Percentiles rank a stretch among this genome's conserved stretches.
Conservation (phyloP, 1,140 invertebrate genomes). For the Glomeris maerens region DNA sequence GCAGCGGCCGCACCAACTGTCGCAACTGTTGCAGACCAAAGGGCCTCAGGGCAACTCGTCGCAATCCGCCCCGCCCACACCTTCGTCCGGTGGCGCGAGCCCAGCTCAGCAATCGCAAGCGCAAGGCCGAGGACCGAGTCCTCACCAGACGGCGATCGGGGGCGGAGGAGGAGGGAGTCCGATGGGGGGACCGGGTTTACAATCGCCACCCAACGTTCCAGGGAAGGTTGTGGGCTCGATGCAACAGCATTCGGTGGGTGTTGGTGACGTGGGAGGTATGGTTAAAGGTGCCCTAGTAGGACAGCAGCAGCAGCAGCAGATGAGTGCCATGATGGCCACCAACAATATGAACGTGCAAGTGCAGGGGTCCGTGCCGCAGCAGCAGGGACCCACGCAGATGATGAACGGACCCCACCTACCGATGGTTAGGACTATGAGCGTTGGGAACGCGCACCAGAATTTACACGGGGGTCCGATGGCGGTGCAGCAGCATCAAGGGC, state of each 20-base stretch:
- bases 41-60: constrained; percentile 12
- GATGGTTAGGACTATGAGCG: constrained; percentile 12
- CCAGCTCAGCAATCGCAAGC: constrained; percentile 6
- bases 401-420: constrained; percentile 29
- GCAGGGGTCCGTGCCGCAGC: constrained; percentile 14
- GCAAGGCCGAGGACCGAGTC: constrained; percentile 14
- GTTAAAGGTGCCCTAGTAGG: background rate
- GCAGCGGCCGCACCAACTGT: constrained; percentile 18
- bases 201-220: constrained; percentile 15
- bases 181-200: constrained; percentile 19
- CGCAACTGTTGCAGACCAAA: constrained; percentile 19
- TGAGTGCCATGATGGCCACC: constrained; percentile 13
- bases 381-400: constrained; percentile 21
- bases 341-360: constrained; percentile 15
- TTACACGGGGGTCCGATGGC: constrained; percentile 9
- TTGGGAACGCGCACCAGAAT: constrained; percentile 12
- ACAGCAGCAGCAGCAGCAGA: constrained; percentile 7
- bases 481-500: constrained; percentile 11
- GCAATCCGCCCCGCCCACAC: background rate
- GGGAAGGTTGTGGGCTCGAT: constrained; percentile 3
- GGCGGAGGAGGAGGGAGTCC: constrained; percentile 27
- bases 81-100: background rate
- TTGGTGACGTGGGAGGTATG: constrained; percentile 6
- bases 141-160: constrained; percentile 13
- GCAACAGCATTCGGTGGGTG: constrained; percentile 11